phyloP scores from a whole-genome alignment of 1,140 invertebrate genomes.

The Belonocnema kinseyi region DNA sequence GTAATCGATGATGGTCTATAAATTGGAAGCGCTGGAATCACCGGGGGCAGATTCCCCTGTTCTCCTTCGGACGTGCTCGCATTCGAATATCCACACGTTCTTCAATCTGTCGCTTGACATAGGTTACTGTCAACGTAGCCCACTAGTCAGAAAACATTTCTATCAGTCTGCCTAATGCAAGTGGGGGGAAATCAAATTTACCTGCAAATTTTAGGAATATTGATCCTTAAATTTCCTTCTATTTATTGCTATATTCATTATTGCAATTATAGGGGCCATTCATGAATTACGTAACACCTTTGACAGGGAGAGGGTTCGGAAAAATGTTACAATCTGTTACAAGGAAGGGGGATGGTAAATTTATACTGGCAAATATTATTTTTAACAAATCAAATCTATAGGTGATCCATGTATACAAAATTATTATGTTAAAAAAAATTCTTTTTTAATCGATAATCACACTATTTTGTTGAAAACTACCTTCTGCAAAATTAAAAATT shows the following conservation, averaged over 20 bases:
- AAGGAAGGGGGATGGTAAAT: too few relatives aligned
- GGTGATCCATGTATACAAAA: too few relatives aligned
- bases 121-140: conserved; percentile 27
- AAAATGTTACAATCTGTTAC: too few relatives aligned
- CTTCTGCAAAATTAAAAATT: too few relatives aligned
- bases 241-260: not conserved
- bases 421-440: too few relatives aligned
- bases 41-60: conserved; percentile 41
- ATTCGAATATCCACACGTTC: conserved; percentile 30
- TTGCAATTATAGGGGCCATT: too few relatives aligned
- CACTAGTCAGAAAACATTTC: conserved; percentile 22
- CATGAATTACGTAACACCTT: too few relatives aligned
- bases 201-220: conserved; percentile 8
- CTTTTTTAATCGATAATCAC: too few relatives aligned
- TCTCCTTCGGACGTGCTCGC: conserved; percentile 25
- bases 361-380: too few relatives aligned
- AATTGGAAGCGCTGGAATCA: conserved; percentile 52
- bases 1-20: conserved; percentile 63
- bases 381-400: too few relatives aligned
- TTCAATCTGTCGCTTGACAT: conserved; percentile 29
- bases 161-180: not conserved
- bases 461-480: too few relatives aligned
- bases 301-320: too few relatives aligned
- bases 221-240: not conserved
- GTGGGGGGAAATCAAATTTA: conserved; percentile 13